A percentile compares a stretch with the other conserved stretches of the same genome.
Conservation (phyloP, 2,113 vertebrate species). For the Melanocharis versteri region DNA sequence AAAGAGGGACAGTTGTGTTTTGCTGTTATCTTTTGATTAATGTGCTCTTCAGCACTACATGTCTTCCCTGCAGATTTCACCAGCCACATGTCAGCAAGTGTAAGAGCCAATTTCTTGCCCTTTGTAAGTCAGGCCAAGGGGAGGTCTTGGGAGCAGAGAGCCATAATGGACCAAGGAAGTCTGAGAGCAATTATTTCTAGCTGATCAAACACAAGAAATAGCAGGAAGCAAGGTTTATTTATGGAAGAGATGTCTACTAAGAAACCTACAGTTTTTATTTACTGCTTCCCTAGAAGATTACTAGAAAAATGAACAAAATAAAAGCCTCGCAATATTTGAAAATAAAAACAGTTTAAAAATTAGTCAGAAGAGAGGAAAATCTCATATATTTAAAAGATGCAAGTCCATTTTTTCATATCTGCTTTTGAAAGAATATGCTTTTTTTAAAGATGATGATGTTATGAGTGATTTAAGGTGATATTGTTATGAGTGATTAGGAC, state of each 20-base stretch:
- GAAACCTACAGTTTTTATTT: conserved; percentile 17
- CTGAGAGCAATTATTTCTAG: conserved; percentile 46
- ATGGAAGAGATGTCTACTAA: neutral
- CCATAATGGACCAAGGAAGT: neutral
- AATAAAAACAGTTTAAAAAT: neutral
- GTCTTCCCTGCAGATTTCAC: neutral
- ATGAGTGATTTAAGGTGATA: neutral
- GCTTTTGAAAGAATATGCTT: neutral
- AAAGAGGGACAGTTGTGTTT: neutral
- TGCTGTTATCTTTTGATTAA: conserved; percentile 2
- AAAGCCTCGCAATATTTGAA: neutral
- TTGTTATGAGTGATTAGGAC: neutral
- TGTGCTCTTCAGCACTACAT: neutral
- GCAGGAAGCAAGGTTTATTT: conserved; percentile 26
- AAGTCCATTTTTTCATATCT: neutral
- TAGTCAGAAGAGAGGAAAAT: neutral
- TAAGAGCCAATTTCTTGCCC: conserved; percentile 43
- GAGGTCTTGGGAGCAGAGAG: conserved; percentile 34
- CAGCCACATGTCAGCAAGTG: conserved; percentile 17
- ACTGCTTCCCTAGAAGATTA: neutral
- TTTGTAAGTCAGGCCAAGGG: conserved; percentile 20
- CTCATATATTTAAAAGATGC: neutral
- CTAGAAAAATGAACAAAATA: neutral
- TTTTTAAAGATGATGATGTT: neutral
- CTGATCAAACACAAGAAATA: conserved; percentile 12